phyloP scores from a whole-genome alignment of 1,140 invertebrate genomes.

The Apocrypta bakeri region DNA sequence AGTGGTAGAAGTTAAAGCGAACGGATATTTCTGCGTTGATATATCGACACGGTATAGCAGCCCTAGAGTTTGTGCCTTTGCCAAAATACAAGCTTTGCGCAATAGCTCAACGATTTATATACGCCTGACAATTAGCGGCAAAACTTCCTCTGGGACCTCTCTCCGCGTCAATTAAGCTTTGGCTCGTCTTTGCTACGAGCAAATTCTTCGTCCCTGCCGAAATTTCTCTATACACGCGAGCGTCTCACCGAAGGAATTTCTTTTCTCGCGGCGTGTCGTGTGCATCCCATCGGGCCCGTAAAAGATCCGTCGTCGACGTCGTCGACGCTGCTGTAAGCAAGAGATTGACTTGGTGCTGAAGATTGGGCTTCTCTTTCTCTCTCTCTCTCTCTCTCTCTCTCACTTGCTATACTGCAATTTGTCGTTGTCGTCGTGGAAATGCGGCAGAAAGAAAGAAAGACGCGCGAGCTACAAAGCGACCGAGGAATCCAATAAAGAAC shows the following conservation, averaged over 20 bases:
- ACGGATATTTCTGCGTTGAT: no score
- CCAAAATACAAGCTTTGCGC: not conserved
- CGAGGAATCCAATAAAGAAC: slow-evolving; percentile 49
- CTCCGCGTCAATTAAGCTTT: slow-evolving; percentile 38
- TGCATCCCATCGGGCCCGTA: not conserved
- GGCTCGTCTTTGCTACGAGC: no score
- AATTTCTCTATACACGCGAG: slow-evolving; percentile 13
- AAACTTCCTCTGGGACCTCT: slow-evolving; percentile 17
- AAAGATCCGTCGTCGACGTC: not conserved
- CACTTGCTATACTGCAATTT: slow-evolving; percentile 26
- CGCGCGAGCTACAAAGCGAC: not conserved
- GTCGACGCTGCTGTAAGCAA: not conserved
- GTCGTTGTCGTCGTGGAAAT: slow-evolving; percentile 32
- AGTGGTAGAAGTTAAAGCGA: no score
- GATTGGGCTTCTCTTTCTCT: not conserved
- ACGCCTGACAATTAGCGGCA: slow-evolving; percentile 64
- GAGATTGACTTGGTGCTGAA: slow-evolving; percentile 2
- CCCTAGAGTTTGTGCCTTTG: no score
- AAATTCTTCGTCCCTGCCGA: not conserved
- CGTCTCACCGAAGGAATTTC: not conserved
- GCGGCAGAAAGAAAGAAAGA: not conserved
- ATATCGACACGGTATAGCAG: no score
- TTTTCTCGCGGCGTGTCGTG: slow-evolving; percentile 6
- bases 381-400: not conserved
- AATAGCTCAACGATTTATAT: slow-evolving; percentile 56